Evolutionary conservation across 30 jellyfish, hydroid and myxozoan genomes (phyloP), one percentile per base, ranked within the genome.

Genomic region (Rhopilema esculentum): DNA sequence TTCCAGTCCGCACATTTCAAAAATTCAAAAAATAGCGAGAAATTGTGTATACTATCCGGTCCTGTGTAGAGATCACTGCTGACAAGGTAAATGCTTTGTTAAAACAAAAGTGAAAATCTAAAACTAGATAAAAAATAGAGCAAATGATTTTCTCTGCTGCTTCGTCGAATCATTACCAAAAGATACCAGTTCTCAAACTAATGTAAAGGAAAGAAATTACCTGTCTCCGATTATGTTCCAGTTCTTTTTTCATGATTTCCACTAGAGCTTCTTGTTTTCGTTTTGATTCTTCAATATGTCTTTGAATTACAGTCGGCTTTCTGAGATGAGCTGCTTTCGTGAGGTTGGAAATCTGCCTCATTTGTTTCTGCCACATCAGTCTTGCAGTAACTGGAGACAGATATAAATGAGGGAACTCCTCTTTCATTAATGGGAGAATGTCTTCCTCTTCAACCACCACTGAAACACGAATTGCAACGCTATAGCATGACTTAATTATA

Each of bases 361-460:
- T 79, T 57, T 95, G 99, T 66, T 95, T 95, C 62, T 91, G 94
- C 97, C 97, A 95, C 97, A 95, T 90, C 85, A 95, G 89, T 75
- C 70, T 90, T 19, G 97, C 97, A 57, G 98, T 91, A 50, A 80
- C 96, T 27, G 99, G 99, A 6, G 99, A 95, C 49, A 95, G 79
- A 53, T 91, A 83, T 16, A 95, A 72, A 88, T 91, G 93, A 8
- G 99, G 99, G 75, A 95, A 95, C 74, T 95, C 99, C 19, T 95
- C 99, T 20, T 87, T 90, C 99, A 95, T 95, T 84, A 95, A 91
- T 21, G 99, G 99, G 19, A 95, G 93, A 17, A 95, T 87, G 77
- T 90, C 99, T 33, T 86, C 97, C 77, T 95, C 99, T 24, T 75
- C 96, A 4, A 95, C 66, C 17, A 89, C 82, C 53, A 90, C 97